Conservation (phyloP, 2,113 vertebrate genomes). For the Laticauda colubrina region DNA sequence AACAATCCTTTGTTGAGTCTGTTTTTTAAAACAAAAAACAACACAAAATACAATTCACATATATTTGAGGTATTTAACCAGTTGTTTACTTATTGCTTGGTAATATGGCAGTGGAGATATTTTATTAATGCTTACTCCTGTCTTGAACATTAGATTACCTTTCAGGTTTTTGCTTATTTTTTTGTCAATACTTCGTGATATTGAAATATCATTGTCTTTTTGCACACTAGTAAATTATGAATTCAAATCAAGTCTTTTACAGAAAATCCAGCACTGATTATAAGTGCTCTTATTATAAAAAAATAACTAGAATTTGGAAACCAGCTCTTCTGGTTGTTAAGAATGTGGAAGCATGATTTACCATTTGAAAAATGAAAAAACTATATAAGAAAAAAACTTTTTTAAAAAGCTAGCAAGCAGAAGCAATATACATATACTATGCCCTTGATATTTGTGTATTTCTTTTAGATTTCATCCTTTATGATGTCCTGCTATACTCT, state of each 20-base stretch:
- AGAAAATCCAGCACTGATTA: constrained; percentile 49
- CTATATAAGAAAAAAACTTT: constrained; percentile 61
- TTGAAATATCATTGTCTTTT: constrained; percentile 34
- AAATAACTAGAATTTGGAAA: constrained; percentile 57
- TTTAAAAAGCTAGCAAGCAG: constrained; percentile 16
- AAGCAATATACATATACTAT: constrained; percentile 60
- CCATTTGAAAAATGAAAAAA: constrained; percentile 44
- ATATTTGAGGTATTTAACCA: neutral
- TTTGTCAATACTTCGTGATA: neutral
- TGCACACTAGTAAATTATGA: constrained; percentile 51
- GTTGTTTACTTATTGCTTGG: neutral
- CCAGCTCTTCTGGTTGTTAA: constrained; percentile 42
- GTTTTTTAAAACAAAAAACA: constrained; percentile 16
- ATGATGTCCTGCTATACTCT: constrained; percentile 51
- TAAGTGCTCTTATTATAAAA: constrained; percentile 31
- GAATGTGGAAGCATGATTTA: constrained; percentile 32
- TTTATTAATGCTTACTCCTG: constrained; percentile 29
- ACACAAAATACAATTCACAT: neutral
- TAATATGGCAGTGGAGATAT: constrained; percentile 34
- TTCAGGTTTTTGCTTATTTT: neutral
- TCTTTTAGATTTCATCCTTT: constrained; percentile 64
- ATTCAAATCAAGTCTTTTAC: constrained; percentile 43
- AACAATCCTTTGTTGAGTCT: neutral
- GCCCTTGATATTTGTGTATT: constrained; percentile 50
- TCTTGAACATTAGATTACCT: constrained; percentile 26